Percentiles rank a stretch among this genome's conserved stretches.
These are phyloP conservation scores for Popillia japonica DNA, from an alignment of 1,140 invertebrate genomes.

Conservation along the genomic window DNA sequence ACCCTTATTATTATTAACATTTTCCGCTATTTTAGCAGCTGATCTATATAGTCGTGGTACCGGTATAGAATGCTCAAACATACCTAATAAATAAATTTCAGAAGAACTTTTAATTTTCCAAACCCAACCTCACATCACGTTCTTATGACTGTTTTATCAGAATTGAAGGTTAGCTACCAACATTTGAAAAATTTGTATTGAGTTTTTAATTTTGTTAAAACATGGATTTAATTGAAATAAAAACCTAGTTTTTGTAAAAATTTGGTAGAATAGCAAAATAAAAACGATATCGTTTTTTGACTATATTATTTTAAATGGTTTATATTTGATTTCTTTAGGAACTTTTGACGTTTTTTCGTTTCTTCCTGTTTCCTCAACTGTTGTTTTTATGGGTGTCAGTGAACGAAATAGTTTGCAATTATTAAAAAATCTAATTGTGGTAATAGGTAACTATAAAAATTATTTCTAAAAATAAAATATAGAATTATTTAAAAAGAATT, in stretches of 20 bases:
- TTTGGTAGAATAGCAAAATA: background rate
- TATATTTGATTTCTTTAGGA: background rate
- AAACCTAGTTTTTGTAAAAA: background rate
- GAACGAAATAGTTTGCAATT: conserved; percentile 41
- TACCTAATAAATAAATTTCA: conserved; percentile 37
- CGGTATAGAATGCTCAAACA: conserved; percentile 75
- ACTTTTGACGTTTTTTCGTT: conserved; percentile 34
- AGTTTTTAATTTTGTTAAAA: too few relatives aligned
- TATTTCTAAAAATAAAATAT: conserved; percentile 21
- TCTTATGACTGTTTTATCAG: background rate
- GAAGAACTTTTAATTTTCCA: background rate
- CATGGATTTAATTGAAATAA: background rate
- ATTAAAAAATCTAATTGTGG: conserved; percentile 40
- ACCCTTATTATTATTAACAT: conserved; percentile 71
- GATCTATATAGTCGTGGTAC: conserved; percentile 80
- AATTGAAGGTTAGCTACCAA: background rate
- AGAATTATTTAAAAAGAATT: conserved; percentile 24
- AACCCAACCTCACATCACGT: conserved; percentile 43
- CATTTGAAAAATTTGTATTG: background rate
- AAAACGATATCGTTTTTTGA: background rate
- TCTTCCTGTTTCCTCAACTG: conserved; percentile 27
- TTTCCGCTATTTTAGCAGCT: conserved; percentile 71
- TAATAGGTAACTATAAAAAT: conserved; percentile 29
- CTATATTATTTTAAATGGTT: background rate
- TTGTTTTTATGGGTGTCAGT: conserved; percentile 49